These are phyloP conservation scores for Meles meles DNA, from an alignment of 2,113 vertebrate genomes.

Conservation along the genomic window DNA sequence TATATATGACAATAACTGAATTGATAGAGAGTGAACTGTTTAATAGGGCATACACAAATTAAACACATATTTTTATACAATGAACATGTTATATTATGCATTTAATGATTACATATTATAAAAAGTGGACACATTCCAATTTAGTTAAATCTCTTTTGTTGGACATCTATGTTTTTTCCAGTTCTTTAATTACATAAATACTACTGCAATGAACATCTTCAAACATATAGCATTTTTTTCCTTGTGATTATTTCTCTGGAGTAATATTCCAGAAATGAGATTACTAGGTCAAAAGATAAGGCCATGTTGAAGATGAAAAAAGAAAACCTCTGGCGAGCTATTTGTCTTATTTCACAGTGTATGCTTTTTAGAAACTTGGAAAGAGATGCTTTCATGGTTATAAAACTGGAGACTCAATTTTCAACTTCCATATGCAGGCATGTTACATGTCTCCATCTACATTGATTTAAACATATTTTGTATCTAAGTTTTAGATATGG, in stretches of 20 bases:
- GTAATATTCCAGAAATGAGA: not conserved
- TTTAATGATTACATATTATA: not conserved
- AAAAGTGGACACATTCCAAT: not conserved
- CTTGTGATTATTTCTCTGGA: constrained; percentile 6
- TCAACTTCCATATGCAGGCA: not conserved
- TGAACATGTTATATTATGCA: not conserved
- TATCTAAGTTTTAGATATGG: not conserved
- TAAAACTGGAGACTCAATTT: not conserved
- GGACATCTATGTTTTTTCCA: not conserved
- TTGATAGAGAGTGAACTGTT: not conserved
- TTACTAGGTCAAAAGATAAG: constrained; percentile 2
- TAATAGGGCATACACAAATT: not conserved
- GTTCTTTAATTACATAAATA: not conserved
- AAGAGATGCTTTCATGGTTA: not conserved
- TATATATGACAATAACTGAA: not conserved
- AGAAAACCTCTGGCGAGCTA: not conserved
- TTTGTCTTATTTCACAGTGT: not conserved
- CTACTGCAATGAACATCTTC: constrained; percentile 18
- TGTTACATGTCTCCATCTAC: not conserved
- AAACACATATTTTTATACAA: not conserved
- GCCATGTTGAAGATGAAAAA: not conserved
- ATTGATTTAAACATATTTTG: not conserved
- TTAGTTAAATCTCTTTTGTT: constrained; percentile 28
- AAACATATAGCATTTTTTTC: not conserved
- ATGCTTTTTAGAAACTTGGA: not conserved